These are phyloP conservation scores for Clusia tigrina DNA, from an alignment of 2,888 invertebrate species.

Conservation along the genomic window DNA sequence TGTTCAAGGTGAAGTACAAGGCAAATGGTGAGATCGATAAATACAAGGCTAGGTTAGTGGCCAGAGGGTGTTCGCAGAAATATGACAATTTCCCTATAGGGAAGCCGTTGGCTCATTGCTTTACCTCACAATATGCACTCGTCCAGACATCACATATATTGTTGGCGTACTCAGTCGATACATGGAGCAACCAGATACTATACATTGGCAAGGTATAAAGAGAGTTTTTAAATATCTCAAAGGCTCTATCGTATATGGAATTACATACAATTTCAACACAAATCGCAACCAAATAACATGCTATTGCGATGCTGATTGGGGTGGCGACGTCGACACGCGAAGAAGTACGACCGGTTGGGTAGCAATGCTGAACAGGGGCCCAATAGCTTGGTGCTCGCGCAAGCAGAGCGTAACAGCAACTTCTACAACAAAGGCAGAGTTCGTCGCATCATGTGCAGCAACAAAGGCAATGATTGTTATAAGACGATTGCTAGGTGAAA, in stretches of 20 bases:
- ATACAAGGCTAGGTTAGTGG: constrained; percentile 33
- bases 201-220: constrained; percentile 33
- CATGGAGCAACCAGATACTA: constrained; percentile 25
- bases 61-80: constrained; percentile 34
- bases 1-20: constrained; percentile 21
- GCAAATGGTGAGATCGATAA: constrained; percentile 24
- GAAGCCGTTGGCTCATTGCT: constrained; percentile 29
- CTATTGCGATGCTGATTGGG: constrained; percentile 26
- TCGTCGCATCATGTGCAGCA: constrained; percentile 17
- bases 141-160: constrained; percentile 27
- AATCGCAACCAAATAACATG: constrained; percentile 2
- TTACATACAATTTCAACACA: constrained; percentile 17
- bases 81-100: constrained; percentile 29
- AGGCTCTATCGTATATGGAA: constrained; percentile 25
- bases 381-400: not conserved
- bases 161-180: constrained; percentile 24
- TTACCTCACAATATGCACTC: constrained; percentile 25
- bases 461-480: not conserved
- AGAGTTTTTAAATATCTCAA: constrained; percentile 31
- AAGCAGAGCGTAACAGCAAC: constrained; percentile 16
- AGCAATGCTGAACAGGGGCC: constrained; percentile 20
- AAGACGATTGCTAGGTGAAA: constrained; percentile 11
- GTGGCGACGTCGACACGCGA: constrained; percentile 14
- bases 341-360: constrained; percentile 20
- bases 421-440: constrained; percentile 14